A percentile compares a stretch with the other conserved stretches of the same genome.
phyloP scores from a whole-genome alignment of 2,113 vertebrate genomes.

The Crocuta crocuta region DNA sequence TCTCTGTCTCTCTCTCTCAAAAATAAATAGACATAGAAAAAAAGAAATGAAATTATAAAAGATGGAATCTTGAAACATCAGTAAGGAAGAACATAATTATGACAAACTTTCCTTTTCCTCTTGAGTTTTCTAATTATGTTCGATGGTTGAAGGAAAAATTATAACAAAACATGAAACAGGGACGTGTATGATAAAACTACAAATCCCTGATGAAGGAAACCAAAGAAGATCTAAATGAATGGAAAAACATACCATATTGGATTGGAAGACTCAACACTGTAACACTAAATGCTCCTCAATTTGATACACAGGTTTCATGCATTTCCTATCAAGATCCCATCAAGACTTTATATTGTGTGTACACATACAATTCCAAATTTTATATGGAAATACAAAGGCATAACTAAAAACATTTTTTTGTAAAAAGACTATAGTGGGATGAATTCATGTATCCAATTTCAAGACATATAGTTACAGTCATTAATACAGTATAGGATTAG shows the following conservation, averaged over 20 bases:
- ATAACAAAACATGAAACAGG: neutral
- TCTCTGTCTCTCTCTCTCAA: too few species aligned
- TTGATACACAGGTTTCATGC: neutral
- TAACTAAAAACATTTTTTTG: neutral
- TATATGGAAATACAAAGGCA: neutral
- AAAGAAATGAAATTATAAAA: conserved; percentile 35
- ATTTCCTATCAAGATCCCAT: conserved; percentile 2
- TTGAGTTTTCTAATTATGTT: conserved; percentile 3
- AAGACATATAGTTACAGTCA: neutral
- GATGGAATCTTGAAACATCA: neutral
- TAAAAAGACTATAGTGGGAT: neutral
- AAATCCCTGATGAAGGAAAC: neutral
- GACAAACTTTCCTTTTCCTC: neutral
- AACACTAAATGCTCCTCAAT: conserved; percentile 13
- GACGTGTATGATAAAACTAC: neutral
- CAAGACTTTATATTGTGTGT: neutral
- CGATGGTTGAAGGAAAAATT: conserved; percentile 17
- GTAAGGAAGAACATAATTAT: neutral
- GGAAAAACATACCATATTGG: neutral
- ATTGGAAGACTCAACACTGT: neutral
- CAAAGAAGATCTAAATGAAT: conserved; percentile 13
- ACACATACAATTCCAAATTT: neutral
- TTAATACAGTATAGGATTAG: neutral
- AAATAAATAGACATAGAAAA: too few species aligned
- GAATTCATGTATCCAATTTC: neutral